Evolutionary conservation across 1,140 invertebrate species (phyloP).

Genomic region (Nasonia longicornis): DNA sequence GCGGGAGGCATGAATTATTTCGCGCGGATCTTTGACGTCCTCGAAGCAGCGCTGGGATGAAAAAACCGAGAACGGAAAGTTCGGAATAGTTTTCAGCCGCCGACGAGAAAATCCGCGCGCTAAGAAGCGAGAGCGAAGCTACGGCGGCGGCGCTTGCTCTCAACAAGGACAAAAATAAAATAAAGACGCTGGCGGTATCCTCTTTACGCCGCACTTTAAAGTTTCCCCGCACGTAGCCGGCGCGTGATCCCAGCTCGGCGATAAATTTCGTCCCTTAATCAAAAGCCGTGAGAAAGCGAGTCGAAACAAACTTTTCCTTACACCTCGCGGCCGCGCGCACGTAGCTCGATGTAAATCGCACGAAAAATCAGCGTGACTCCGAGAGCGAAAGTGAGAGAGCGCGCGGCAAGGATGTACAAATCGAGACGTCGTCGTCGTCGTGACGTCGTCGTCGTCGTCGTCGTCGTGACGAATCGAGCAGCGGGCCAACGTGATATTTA

Average conservation of each 20-base stretch:
- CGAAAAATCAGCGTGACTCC: constrained; percentile 16
- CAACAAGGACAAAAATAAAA: neutral
- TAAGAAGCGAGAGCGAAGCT: neutral
- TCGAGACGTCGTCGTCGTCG: neutral
- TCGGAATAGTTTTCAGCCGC: neutral
- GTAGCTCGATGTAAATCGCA: constrained; percentile 34
- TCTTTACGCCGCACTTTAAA: constrained; percentile 5
- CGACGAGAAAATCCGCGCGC: neutral
- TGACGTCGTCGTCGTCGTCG: neutral
- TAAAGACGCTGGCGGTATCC: neutral
- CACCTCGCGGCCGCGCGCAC: neutral
- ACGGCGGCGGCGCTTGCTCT: neutral
- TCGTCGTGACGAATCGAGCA: too few species aligned
- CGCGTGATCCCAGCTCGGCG: neutral
- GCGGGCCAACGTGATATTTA: too few species aligned
- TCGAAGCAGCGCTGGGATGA: neutral
- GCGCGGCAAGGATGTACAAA: constrained; percentile 3
- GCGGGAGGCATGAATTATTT: too few species aligned
- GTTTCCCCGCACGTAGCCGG: neutral
- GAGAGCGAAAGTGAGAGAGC: neutral
- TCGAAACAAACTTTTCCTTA: constrained; percentile 16
- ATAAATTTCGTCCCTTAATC: constrained; percentile 36
- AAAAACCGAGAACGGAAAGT: neutral
- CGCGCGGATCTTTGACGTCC: too few species aligned
- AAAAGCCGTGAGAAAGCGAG: neutral